Conservation (phyloP, 2,113 vertebrate genomes). For the Aspidoscelis tigris region DNA sequence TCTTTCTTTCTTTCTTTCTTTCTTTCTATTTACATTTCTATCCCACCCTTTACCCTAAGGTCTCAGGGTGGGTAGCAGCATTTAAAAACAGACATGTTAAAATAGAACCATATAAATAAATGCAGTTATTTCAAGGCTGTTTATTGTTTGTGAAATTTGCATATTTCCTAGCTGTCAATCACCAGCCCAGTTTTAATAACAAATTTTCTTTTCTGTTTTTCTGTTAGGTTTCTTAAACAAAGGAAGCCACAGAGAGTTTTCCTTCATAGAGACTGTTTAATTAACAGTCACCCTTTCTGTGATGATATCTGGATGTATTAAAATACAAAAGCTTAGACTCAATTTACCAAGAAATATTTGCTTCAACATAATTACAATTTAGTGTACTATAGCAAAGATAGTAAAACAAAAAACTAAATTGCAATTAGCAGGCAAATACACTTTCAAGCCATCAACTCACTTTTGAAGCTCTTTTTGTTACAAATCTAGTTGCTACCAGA, state of each 20-base stretch:
- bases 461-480: neutral
- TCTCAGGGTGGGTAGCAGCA: no score
- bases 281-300: constrained; percentile 36
- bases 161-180: constrained; percentile 29
- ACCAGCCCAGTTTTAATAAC: neutral
- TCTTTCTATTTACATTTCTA: no score
- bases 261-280: constrained; percentile 41
- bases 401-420: neutral
- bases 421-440: no score
- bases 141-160: constrained; percentile 4
- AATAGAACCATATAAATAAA: no score
- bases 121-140: fast-evolving
- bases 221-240: constrained; percentile 48
- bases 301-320: constrained; percentile 48
- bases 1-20: no score
- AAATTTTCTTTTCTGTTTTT: neutral
- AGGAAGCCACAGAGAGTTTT: constrained; percentile 36
- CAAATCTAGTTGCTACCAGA: no score
- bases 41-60: no score
- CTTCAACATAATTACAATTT: neutral
- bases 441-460: neutral
- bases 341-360: neutral
- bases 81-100: no score
- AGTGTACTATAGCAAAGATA: neutral
- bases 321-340: neutral